These are phyloP conservation scores for Aspidoscelis tigris DNA, from an alignment of 2,113 vertebrate genomes.

Conservation along the genomic window DNA sequence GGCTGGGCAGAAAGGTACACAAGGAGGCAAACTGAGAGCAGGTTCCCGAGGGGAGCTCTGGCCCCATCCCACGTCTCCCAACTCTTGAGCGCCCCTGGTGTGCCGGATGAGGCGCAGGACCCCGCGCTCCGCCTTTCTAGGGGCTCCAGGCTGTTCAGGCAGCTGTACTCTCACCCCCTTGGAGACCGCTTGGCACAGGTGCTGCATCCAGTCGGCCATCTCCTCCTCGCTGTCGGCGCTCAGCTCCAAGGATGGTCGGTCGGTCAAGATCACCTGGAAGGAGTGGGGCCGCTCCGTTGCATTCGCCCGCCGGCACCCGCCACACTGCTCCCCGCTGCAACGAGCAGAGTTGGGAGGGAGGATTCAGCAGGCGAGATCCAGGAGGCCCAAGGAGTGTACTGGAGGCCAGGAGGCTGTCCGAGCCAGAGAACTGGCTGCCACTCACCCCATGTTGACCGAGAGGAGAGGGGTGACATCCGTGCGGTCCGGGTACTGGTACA, in stretches of 20 bases:
- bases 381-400: accelerated
- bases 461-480: conserved; percentile 87
- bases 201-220: conserved; percentile 97
- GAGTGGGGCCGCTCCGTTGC: conserved; percentile 90
- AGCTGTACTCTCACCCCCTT: conserved; percentile 85
- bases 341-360: background rate
- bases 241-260: conserved; percentile 91
- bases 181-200: conserved; percentile 95
- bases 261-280: conserved; percentile 93
- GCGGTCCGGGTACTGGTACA: conserved; percentile 91
- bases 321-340: conserved; percentile 92
- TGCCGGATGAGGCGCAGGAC: no score
- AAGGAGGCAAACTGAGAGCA: no score
- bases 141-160: no score
- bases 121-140: no score
- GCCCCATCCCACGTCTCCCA: no score
- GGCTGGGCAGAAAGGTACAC: no score
- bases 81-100: no score
- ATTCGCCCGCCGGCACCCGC: conserved; percentile 92
- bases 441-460: conserved; percentile 96
- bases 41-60: no score
- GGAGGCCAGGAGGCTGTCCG: background rate
- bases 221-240: conserved; percentile 89
- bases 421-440: background rate
- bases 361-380: accelerated